These are phyloP conservation scores for Porites divaricata DNA, from an alignment of 92 coral and sea anemone genomes.

Conservation along the genomic window DNA sequence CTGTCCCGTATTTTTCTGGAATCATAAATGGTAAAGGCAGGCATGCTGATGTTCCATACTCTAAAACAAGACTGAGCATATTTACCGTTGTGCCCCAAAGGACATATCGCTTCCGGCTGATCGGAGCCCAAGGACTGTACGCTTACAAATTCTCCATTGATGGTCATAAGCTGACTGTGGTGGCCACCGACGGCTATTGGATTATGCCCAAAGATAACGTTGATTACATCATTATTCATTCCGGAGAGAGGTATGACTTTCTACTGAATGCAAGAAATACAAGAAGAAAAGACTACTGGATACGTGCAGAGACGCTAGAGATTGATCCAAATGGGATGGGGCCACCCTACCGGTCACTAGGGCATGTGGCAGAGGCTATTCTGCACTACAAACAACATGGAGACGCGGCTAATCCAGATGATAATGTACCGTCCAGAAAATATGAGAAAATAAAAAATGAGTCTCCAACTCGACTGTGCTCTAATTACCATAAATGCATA, in stretches of 20 bases:
- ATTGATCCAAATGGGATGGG: slow-evolving; percentile 40
- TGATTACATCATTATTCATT: slow-evolving; percentile 69
- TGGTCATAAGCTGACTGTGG: slow-evolving; percentile 71
- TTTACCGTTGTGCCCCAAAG: slow-evolving; percentile 61
- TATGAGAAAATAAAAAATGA: slow-evolving; percentile 15
- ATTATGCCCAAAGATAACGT: slow-evolving; percentile 61
- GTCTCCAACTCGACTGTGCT: slow-evolving; percentile 21
- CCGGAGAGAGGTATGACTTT: slow-evolving; percentile 80
- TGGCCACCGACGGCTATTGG: slow-evolving; percentile 76
- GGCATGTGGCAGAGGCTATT: slow-evolving; percentile 46
- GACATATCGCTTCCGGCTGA: slow-evolving; percentile 64
- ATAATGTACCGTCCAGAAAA: slow-evolving; percentile 24
- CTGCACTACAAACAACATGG: neutral
- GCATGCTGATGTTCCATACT: slow-evolving; percentile 48
- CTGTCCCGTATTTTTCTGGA: too few relatives aligned
- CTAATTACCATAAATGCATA: slow-evolving; percentile 5
- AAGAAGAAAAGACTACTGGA: slow-evolving; percentile 35
- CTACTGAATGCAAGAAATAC: slow-evolving; percentile 56
- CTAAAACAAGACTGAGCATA: slow-evolving; percentile 56
- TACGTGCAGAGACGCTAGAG: slow-evolving; percentile 41
- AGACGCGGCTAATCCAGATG: neutral
- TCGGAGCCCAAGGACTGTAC: slow-evolving; percentile 47
- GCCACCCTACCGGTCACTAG: slow-evolving; percentile 47
- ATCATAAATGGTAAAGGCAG: slow-evolving; percentile 51
- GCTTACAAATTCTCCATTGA: slow-evolving; percentile 52